Evolutionary conservation across 2,888 invertebrate genomes (phyloP).

Genomic region (Abrostola tripartita): DNA sequence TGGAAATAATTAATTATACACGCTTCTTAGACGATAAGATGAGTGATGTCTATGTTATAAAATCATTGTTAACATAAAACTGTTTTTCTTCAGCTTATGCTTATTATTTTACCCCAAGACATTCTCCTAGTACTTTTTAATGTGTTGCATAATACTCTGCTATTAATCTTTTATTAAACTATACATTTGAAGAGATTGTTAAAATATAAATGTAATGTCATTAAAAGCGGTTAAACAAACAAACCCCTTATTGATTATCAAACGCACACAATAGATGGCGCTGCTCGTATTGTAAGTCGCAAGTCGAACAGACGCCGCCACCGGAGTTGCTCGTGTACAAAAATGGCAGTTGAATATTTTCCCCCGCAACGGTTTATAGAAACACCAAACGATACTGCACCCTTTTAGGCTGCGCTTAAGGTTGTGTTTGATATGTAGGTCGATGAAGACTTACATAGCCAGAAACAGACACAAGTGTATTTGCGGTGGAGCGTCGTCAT

Average conservation of each 20-base stretch:
- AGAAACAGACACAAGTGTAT: slow-evolving; percentile 81
- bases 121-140: too few species aligned
- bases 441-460: slow-evolving; percentile 78
- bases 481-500: slow-evolving; percentile 86
- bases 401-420: slow-evolving; percentile 56
- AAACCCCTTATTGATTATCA: slow-evolving; percentile 80
- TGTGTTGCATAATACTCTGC: too few species aligned
- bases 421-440: slow-evolving; percentile 56
- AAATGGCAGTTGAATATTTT: slow-evolving; percentile 88
- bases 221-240: slow-evolving; percentile 64
- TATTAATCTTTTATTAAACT: too few species aligned
- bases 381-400: slow-evolving; percentile 58
- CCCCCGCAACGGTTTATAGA: slow-evolving; percentile 70
- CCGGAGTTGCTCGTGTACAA: slow-evolving; percentile 86
- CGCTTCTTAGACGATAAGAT: too few species aligned
- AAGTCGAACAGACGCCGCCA: slow-evolving; percentile 86
- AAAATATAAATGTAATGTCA: slow-evolving; percentile 35
- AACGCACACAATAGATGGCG: slow-evolving; percentile 86
- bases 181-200: slow-evolving; percentile 4
- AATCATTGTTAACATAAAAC: too few species aligned
- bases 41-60: too few species aligned
- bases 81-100: too few species aligned
- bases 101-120: too few species aligned
- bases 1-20: too few species aligned
- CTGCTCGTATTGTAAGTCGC: slow-evolving; percentile 81